Evolutionary conservation across 2,113 vertebrate species (phyloP).

Genomic region (Proterorhinus semilunaris): DNA sequence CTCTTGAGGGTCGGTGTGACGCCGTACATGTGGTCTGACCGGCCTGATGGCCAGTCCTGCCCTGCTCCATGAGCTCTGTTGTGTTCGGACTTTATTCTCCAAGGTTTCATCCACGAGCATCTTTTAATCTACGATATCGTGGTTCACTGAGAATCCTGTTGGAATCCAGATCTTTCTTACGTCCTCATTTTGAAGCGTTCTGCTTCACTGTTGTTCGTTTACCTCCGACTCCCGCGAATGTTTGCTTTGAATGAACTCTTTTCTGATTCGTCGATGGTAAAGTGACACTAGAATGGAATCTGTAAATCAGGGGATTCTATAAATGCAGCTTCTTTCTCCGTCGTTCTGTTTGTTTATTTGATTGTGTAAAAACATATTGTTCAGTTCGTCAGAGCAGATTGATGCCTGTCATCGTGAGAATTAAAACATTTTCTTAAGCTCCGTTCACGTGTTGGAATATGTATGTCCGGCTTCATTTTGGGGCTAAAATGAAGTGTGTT

Average conservation of each 20-base stretch:
- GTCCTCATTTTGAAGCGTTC: background rate
- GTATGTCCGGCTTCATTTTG: no score
- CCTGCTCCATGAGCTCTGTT: no score
- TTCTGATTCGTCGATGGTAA: background rate
- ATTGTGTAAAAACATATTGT: background rate
- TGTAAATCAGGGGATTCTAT: background rate
- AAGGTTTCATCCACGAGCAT: no score
- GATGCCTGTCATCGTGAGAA: background rate
- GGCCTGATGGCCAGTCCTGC: no score
- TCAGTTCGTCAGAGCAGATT: background rate
- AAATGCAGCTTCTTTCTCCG: background rate
- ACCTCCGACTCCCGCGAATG: background rate
- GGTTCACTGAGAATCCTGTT: background rate
- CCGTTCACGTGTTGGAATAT: background rate
- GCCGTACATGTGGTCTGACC: no score
- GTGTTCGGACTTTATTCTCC: no score
- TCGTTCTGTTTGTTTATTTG: background rate
- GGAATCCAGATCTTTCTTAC: background rate
- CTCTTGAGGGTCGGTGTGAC: no score
- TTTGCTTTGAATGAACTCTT: background rate
- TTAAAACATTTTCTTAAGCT: conserved; percentile 1
- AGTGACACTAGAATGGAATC: background rate
- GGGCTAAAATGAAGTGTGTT: no score
- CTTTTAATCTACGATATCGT: background rate
- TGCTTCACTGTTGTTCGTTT: background rate